A percentile compares a stretch with the other conserved stretches of the same genome.
phyloP scores from a whole-genome alignment of 2,888 invertebrate genomes.

The Caradrina clavipalpis region DNA sequence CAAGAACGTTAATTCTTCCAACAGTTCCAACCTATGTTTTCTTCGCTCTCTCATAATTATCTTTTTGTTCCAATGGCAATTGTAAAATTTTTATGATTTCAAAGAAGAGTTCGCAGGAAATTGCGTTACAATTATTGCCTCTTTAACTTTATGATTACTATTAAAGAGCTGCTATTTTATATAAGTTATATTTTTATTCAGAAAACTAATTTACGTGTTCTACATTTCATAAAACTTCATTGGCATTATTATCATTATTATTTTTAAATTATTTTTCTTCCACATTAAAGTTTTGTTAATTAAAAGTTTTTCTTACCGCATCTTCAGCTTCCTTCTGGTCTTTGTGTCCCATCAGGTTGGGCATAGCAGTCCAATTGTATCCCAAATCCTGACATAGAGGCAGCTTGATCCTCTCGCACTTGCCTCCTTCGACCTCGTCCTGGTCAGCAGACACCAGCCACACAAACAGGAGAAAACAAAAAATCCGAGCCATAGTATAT shows the following conservation, averaged over 20 bases:
- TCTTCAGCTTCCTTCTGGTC: slow-evolving; percentile 95
- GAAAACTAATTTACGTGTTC: background rate
- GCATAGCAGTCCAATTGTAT: slow-evolving; percentile 97
- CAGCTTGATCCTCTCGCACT: slow-evolving; percentile 95
- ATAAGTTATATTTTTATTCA: slow-evolving; percentile 14
- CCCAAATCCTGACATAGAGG: slow-evolving; percentile 95
- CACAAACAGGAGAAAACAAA: slow-evolving; percentile 78
- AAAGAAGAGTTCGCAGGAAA: slow-evolving; percentile 36
- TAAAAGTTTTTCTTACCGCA: slow-evolving; percentile 90
- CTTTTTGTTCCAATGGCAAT: slow-evolving; percentile 37
- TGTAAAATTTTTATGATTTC: slow-evolving; percentile 38
- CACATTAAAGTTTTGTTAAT: slow-evolving; percentile 7
- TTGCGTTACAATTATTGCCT: slow-evolving; percentile 38
- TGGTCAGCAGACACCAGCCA: slow-evolving; percentile 85
- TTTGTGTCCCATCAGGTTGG: slow-evolving; percentile 95
- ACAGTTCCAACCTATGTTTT: background rate
- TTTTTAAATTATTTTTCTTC: background rate
- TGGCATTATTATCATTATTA: slow-evolving; percentile 5
- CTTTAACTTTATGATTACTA: slow-evolving; percentile 32
- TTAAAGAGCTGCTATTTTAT: slow-evolving; percentile 25
- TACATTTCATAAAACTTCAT: slow-evolving; percentile 21
- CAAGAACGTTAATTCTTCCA: slow-evolving; percentile 29
- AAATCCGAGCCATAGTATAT: slow-evolving; percentile 84
- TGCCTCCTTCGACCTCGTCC: slow-evolving; percentile 87
- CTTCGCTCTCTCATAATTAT: slow-evolving; percentile 25